phyloP scores from a whole-genome alignment of 2,113 vertebrate genomes.

The Neoarius graeffei region DNA sequence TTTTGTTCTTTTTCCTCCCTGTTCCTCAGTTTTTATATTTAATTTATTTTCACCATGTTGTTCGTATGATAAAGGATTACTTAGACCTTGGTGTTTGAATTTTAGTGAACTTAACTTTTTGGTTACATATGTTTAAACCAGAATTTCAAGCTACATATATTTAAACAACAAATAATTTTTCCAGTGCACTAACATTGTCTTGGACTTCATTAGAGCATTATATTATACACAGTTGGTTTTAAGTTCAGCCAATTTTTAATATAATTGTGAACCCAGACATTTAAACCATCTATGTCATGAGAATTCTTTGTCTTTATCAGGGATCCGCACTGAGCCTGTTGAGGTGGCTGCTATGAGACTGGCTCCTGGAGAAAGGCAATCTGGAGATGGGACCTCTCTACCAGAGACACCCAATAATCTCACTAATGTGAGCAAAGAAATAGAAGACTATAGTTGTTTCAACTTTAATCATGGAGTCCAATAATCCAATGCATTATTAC shows the following conservation, averaged over 20 bases:
- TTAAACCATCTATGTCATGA: not conserved
- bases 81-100: not conserved
- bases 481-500: not conserved
- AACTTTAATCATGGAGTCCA: not conserved
- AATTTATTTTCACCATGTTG: not conserved
- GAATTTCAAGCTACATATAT: not conserved
- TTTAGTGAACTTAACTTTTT: not conserved
- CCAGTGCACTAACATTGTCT: not conserved
- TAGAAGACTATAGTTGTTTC: not conserved
- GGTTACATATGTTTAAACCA: not conserved
- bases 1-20: not conserved
- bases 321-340: conserved; percentile 73
- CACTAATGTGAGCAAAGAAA: conserved; percentile 57
- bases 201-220: not conserved
- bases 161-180: not conserved
- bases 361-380: conserved; percentile 91
- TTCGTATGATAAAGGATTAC: not conserved
- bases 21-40: not conserved
- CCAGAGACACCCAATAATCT: conserved; percentile 94
- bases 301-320: conserved; percentile 49
- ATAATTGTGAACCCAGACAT: not conserved
- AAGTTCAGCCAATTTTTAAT: not conserved
- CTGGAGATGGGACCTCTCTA: conserved; percentile 92
- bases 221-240: not conserved
- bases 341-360: conserved; percentile 81